Conservation (phyloP, 2,113 vertebrate species). For the Ptilonorhynchus violaceus region DNA sequence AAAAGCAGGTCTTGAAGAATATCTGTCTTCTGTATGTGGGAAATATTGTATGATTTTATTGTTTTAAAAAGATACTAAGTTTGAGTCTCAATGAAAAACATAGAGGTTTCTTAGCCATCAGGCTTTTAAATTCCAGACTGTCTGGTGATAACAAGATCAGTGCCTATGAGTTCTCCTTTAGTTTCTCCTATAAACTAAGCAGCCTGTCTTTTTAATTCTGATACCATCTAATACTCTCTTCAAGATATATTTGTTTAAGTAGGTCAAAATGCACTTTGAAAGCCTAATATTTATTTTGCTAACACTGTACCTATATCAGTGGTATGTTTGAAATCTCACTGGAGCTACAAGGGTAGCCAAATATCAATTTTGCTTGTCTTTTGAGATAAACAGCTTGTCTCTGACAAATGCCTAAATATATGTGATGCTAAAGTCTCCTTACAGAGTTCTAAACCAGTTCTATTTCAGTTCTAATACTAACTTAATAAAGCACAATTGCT, state of each 20-base stretch:
- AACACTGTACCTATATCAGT: neutral
- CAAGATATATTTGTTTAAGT: neutral
- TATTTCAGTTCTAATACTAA: neutral
- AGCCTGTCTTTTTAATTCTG: neutral
- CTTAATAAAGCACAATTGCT: neutral
- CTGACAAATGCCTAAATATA: neutral
- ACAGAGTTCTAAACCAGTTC: neutral
- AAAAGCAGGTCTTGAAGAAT: neutral
- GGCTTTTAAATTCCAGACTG: neutral
- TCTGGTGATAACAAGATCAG: neutral
- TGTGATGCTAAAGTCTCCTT: neutral
- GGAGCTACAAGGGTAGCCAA: neutral
- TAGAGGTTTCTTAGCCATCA: neutral
- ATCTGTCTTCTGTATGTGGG: neutral
- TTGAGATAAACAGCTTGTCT: neutral
- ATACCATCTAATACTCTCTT: neutral
- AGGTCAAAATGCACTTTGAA: neutral
- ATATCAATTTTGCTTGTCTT: neutral
- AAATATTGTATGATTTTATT: neutral
- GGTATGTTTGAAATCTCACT: neutral
- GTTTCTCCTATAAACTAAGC: neutral
- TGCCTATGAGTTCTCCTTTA: neutral
- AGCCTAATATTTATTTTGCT: neutral
- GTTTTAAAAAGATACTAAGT: neutral
- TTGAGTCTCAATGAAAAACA: neutral